Evolutionary conservation across 2,113 vertebrate species (phyloP).

Genomic region (Peucedramus taeniatus): DNA sequence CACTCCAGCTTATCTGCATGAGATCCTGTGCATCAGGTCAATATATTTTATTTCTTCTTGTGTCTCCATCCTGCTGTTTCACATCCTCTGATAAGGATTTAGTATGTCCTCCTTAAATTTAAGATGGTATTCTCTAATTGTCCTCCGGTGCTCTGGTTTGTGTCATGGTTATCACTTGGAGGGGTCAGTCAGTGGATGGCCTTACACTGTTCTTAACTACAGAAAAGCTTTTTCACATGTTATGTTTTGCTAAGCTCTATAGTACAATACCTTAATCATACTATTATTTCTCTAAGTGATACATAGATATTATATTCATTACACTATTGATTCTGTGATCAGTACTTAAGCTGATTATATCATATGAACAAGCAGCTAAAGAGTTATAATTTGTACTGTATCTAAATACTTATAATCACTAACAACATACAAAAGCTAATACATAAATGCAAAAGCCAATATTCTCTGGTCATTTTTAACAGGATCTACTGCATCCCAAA

Average conservation of each 20-base stretch:
- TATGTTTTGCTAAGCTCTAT: too few relatives aligned
- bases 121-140: not conserved
- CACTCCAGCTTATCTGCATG: too few relatives aligned
- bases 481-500: not conserved
- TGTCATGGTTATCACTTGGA: not conserved
- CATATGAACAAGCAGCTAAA: not conserved
- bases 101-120: not conserved
- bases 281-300: too few relatives aligned
- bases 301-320: too few relatives aligned
- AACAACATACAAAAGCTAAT: not conserved
- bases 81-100: not conserved
- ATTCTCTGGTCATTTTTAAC: not conserved
- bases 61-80: not conserved
- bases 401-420: not conserved
- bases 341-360: not conserved
- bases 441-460: not conserved
- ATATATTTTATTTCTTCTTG: not conserved
- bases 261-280: too few relatives aligned
- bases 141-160: not conserved
- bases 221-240: too few relatives aligned
- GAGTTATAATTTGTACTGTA: too few relatives aligned
- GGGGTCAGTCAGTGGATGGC: not conserved
- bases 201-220: too few relatives aligned
- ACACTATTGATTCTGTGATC: too few relatives aligned
- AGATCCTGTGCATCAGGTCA: not conserved